Evolutionary conservation across 2,113 vertebrate genomes (phyloP).

Genomic region (cat (Felis catus)): F.catus_Fca126_mat1.0 CM031411.1:114069001-114069500

Average conservation of each 20-base stretch:
- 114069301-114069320: neutral
- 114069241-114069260: neutral
- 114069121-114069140: neutral
- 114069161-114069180: neutral
- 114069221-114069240: neutral
- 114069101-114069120: neutral
- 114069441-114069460: neutral
- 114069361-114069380: conserved; percentile 1
- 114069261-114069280: neutral
- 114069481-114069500: neutral
- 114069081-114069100: neutral
- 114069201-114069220: conserved; percentile 20
- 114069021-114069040: too few species aligned
- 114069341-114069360: neutral
- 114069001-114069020: too few species aligned
- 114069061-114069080: neutral
- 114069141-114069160: neutral
- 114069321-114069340: neutral
- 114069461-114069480: neutral
- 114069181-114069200: neutral
- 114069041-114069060: neutral
- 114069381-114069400: conserved; percentile 61
- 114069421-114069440: conserved; percentile 35
- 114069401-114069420: neutral
- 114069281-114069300: neutral